A percentile compares a stretch with the other conserved stretches of the same genome.
phyloP scores from a whole-genome alignment of 1,140 invertebrate genomes.

The Saxidomus purpurata region DNA sequence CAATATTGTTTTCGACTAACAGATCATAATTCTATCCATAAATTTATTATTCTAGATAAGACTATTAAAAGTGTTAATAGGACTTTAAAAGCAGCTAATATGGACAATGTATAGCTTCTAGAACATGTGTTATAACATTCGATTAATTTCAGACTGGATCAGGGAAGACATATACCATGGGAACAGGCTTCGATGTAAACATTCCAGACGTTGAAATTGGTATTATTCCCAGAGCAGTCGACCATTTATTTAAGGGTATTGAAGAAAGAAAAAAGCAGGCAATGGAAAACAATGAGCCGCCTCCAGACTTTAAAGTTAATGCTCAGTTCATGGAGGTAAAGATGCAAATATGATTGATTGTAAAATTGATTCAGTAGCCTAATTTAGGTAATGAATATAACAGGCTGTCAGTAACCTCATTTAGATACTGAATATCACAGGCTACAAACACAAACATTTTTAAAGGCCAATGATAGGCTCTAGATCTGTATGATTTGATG shows the following conservation, averaged over 20 bases:
- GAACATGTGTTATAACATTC: no score
- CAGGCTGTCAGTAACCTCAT: no score
- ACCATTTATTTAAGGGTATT: constrained; percentile 89
- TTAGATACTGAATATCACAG: no score
- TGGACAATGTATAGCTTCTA: no score
- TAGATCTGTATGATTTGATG: no score
- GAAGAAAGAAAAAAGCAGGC: constrained; percentile 88
- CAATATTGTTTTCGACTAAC: no score
- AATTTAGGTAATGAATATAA: background rate
- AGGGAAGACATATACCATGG: constrained; percentile 99
- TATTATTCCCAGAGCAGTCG: constrained; percentile 87
- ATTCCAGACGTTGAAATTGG: constrained; percentile 83
- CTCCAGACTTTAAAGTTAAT: constrained; percentile 87
- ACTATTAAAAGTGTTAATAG: no score
- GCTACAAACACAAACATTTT: no score
- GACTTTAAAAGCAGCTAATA: no score
- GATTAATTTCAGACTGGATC: constrained; percentile 83
- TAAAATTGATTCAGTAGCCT: background rate
- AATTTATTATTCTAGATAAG: no score
- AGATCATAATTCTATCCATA: no score
- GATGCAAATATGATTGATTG: background rate
- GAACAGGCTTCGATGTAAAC: constrained; percentile 97
- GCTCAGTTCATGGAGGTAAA: constrained; percentile 87
- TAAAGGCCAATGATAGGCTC: no score
- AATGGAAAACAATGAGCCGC: constrained; percentile 81